Conservation (phyloP, 2,888 invertebrate genomes). For the Eupithecia abbreviata region DNA sequence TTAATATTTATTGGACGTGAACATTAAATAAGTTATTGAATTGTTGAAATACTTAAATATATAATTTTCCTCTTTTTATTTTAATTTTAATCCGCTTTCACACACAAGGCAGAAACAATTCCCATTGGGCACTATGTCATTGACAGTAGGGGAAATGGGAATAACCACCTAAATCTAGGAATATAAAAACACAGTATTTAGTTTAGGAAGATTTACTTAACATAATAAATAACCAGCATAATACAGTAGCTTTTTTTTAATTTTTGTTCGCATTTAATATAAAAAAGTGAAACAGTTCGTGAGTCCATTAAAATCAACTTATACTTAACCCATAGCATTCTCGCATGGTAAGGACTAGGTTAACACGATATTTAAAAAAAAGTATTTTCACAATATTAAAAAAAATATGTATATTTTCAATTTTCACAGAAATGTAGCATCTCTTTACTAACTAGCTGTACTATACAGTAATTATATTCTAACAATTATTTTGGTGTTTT, state of each 20-base stretch:
- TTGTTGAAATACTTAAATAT: not conserved
- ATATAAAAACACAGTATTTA: constrained; percentile 53
- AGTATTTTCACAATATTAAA: not conserved
- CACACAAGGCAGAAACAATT: not conserved
- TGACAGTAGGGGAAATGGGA: not conserved
- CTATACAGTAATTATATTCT: not conserved
- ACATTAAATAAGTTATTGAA: not conserved
- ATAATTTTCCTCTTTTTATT: not conserved
- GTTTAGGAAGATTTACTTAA: constrained; percentile 78
- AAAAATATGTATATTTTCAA: not conserved
- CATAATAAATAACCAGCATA: constrained; percentile 81
- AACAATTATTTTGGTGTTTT: constrained; percentile 8
- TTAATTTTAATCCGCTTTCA: not conserved
- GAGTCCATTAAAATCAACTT: constrained; percentile 23
- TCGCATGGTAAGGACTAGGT: constrained; percentile 32
- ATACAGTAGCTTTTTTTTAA: constrained; percentile 75
- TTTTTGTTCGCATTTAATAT: constrained; percentile 52
- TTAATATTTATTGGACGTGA: not conserved
- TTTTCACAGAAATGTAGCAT: not conserved
- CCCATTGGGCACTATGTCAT: not conserved
- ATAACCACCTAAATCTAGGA: not conserved
- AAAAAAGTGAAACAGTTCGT: constrained; percentile 35
- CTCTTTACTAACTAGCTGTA: not conserved
- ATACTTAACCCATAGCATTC: constrained; percentile 17
- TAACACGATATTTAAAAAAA: constrained; percentile 13